Conservation (phyloP, 1,140 invertebrate species). For the Ceratosolen solmsi region DNA sequence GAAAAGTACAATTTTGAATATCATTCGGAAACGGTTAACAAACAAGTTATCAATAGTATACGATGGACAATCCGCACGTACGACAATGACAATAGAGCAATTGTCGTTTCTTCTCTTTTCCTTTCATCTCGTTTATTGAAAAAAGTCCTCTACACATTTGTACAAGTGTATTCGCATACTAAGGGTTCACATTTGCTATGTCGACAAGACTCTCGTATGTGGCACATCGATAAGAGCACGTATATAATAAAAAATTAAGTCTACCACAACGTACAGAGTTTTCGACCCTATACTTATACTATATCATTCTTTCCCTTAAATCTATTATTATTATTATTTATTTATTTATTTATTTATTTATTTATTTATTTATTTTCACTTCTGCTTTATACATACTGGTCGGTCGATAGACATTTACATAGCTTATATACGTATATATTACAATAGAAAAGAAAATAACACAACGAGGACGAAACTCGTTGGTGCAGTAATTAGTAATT, state of each 20-base stretch:
- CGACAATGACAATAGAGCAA: no score
- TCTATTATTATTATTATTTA: no score
- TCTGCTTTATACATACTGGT: slow-evolving; percentile 46
- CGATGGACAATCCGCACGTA: no score
- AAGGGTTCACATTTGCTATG: slow-evolving; percentile 35
- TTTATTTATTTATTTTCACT: no score
- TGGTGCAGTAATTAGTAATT: no score
- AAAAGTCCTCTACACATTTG: slow-evolving; percentile 18
- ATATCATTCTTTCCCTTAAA: neutral
- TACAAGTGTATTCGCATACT: slow-evolving; percentile 30
- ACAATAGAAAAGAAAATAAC: slow-evolving; percentile 16
- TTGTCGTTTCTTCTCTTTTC: no score
- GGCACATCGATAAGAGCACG: slow-evolving; percentile 53
- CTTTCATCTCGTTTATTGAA: neutral
- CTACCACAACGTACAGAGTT: slow-evolving; percentile 45
- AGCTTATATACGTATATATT: slow-evolving; percentile 38
- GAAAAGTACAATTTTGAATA: no score
- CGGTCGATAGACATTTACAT: slow-evolving; percentile 49
- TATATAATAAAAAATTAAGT: slow-evolving; percentile 52
- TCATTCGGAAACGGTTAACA: no score
- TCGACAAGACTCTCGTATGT: slow-evolving; percentile 42
- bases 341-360: no score
- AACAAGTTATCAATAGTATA: no score
- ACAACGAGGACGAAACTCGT: slow-evolving; percentile 23
- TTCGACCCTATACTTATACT: slow-evolving; percentile 4